phyloP scores from a whole-genome alignment of 2,113 vertebrate species.

The Centropristis striata region DNA sequence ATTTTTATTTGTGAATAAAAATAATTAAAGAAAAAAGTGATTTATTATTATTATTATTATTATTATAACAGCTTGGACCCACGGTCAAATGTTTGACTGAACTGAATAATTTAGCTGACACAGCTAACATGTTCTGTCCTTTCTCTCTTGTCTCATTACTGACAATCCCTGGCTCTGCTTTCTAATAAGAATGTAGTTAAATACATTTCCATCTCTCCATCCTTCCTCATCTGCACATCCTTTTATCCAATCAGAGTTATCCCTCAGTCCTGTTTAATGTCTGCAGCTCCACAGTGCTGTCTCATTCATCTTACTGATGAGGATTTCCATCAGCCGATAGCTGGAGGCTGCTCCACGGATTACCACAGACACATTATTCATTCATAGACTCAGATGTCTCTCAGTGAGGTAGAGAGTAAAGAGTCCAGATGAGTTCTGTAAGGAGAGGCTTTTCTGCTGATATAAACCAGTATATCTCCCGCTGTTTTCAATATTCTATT shows the following conservation, averaged over 20 bases:
- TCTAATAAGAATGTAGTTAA: constrained; percentile 15
- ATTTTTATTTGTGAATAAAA: too few relatives aligned
- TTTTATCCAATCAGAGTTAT: constrained; percentile 19
- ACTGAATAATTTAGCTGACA: constrained; percentile 4
- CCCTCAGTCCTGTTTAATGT: constrained; percentile 29
- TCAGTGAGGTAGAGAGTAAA: neutral
- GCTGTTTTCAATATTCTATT: neutral
- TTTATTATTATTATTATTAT: too few relatives aligned
- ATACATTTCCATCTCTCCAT: neutral
- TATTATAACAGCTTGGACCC: too few relatives aligned
- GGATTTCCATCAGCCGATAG: constrained; percentile 37
- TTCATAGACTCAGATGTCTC: constrained; percentile 21
- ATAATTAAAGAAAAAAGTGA: too few relatives aligned
- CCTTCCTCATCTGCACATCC: neutral
- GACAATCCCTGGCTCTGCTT: neutral
- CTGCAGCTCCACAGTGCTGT: neutral
- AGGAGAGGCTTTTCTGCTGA: neutral
- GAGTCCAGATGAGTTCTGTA: neutral
- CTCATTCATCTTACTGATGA: constrained; percentile 31
- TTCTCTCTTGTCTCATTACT: constrained; percentile 7
- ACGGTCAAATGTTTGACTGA: too few relatives aligned
- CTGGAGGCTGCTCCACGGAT: constrained; percentile 24
- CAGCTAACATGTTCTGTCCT: neutral
- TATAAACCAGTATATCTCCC: neutral
- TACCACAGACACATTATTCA: constrained; percentile 43